A percentile compares a stretch with the other conserved stretches of the same genome.
Evolutionary conservation across 2,113 vertebrate species (phyloP).

Genomic region (Alaudala cheleensis): DNA sequence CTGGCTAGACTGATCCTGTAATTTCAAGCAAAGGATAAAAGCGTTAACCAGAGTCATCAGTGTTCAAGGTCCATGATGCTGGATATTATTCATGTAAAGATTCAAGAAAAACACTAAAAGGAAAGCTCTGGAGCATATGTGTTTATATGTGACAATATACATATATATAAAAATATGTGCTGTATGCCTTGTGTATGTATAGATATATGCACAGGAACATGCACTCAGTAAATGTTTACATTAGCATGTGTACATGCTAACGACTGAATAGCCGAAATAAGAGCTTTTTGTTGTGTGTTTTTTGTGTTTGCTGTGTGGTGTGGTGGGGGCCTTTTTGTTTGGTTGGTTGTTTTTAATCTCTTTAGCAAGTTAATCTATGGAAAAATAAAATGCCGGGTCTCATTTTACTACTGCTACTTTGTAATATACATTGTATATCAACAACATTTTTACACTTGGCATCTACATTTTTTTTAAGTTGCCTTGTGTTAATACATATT

Average conservation of each 20-base stretch:
- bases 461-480: neutral
- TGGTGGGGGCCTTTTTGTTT: neutral
- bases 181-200: neutral
- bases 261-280: neutral
- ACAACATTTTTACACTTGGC: neutral
- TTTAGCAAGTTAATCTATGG: neutral
- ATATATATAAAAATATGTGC: neutral
- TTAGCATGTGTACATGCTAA: neutral
- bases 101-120: constrained; percentile 73
- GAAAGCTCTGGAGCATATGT: constrained; percentile 41
- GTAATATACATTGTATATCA: neutral
- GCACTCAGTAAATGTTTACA: neutral
- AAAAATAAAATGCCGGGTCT: neutral
- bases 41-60: constrained; percentile 81
- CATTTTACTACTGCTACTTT: neutral
- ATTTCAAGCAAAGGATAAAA: constrained; percentile 86
- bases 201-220: neutral
- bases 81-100: constrained; percentile 77
- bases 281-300: neutral
- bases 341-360: neutral
- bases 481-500: neutral
- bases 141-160: neutral
- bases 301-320: neutral
- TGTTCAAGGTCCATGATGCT: constrained; percentile 79
- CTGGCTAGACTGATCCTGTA: constrained; percentile 88